phyloP scores from a whole-genome alignment of 2,888 invertebrate species.

The Lacanobia wlatinum region DNA sequence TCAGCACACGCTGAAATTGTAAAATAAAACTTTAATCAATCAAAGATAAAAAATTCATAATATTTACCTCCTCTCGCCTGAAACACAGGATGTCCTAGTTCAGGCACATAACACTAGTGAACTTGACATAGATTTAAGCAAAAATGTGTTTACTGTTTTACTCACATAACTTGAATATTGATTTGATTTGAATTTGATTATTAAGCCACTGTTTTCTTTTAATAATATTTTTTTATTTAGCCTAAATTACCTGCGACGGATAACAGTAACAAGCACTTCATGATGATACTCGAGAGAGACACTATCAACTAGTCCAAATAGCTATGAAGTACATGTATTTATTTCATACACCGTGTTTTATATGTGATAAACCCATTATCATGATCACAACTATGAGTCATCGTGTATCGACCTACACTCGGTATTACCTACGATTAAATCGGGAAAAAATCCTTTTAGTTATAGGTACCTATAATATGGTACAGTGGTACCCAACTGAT shows the following conservation, averaged over 20 bases:
- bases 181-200: not conserved
- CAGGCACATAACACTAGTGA: too few species aligned
- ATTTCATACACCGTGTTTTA: slow-evolving; percentile 38
- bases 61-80: too few species aligned
- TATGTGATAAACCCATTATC: slow-evolving; percentile 36
- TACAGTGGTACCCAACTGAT: too few species aligned
- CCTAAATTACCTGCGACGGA: slow-evolving; percentile 67
- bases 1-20: slow-evolving; percentile 72
- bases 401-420: slow-evolving; percentile 25
- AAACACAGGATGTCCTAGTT: too few species aligned
- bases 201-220: not conserved
- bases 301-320: slow-evolving; percentile 46
- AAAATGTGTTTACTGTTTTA: too few species aligned
- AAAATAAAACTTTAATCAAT: not conserved
- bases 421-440: slow-evolving; percentile 5
- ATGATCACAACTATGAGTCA: slow-evolving; percentile 26
- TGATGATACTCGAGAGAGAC: slow-evolving; percentile 45
- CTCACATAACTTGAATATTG: not conserved
- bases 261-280: slow-evolving; percentile 73
- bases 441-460: not conserved
- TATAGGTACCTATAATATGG: too few species aligned
- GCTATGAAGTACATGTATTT: slow-evolving; percentile 34
- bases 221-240: not conserved
- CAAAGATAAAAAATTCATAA: too few species aligned
- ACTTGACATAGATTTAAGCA: too few species aligned